Evolutionary conservation across 2,797 vertebrate genomes (phyloP), one percentile per base, ranked within the genome.

Genomic region (Manis pentadactyla): DNA sequence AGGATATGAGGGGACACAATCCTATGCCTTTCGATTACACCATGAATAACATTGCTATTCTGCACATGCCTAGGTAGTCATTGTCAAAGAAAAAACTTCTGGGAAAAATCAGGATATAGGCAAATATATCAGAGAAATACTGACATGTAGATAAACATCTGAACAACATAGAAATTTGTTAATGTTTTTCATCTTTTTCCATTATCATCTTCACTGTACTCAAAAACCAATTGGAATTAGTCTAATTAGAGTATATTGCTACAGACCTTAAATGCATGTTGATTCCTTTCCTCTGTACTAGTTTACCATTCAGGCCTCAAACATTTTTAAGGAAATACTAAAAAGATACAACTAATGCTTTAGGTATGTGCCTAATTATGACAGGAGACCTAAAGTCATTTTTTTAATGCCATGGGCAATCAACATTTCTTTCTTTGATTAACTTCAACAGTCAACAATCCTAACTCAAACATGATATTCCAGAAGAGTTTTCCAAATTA

Each of bases 401-500:
- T 86, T 83, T 84, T 78, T 84, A 93, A 86, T 89, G 63, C 37
- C 64, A 84, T 7, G 19, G 31, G 64, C 37, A 95, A 90, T 90
- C 85, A 95, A 77, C 59, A 87, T 69, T 94, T 92, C 31, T 90
- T 97, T 93, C 49, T 85, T 46, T 89, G 34, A 73, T 92, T 71
- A 46, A 95, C 75, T 81, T 79, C 46, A 85, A 71, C 39, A 92
- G 74, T 87, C 34, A 96, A 82, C 17, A 49, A 57, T 81, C 95
- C 71, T 55, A 95, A 94, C 21, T 95, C 29, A 90, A 92, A 87
- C 4, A 59, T 39, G 64, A 82, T 69, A 93, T 73, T 88, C 51
- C 68, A 75, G n/a, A 87, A 95, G 15, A 81, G 87, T 82, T 95
- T 94, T 90, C 53, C 51, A 87, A 96, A 95, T 90, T 31, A 92